These are phyloP conservation scores for Trematocara unimaculatum DNA, from an alignment of 2,113 vertebrate species.

Conservation along the genomic window DNA sequence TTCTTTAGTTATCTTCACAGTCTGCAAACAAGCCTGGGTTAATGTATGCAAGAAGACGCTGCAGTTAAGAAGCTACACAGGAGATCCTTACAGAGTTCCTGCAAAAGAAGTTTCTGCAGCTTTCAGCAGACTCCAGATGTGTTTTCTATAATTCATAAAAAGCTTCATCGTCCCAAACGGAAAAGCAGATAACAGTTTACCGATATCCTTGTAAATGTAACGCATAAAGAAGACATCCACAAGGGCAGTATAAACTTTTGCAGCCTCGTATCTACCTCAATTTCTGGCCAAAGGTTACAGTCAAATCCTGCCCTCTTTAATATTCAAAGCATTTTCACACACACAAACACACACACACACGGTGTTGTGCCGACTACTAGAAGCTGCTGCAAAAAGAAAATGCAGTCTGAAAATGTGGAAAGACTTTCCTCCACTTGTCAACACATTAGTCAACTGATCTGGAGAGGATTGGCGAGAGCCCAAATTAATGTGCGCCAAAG, in stretches of 20 bases:
- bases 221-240: neutral
- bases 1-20: neutral
- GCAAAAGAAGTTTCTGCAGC: neutral
- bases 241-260: neutral
- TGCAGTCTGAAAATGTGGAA: constrained; percentile 46
- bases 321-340: constrained; percentile 10
- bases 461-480: constrained; percentile 58
- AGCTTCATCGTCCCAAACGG: neutral
- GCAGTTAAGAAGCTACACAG: neutral
- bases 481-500: constrained; percentile 63
- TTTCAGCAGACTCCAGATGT: neutral
- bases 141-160: constrained; percentile 5
- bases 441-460: constrained; percentile 58
- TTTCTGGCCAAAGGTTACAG: neutral
- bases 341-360: neutral
- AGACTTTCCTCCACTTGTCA: constrained; percentile 58
- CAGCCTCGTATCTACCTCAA: neutral
- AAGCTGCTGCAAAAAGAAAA: constrained; percentile 29
- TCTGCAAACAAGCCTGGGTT: neutral
- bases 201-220: neutral
- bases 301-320: constrained; percentile 21
- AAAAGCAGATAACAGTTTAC: neutral
- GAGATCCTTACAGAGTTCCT: neutral
- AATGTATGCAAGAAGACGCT: neutral
- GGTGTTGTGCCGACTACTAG: neutral